A percentile compares a stretch with the other conserved stretches of the same genome.
These are phyloP conservation scores for Zingel zingel DNA, from an alignment of 2,113 vertebrate genomes.

Conservation along the genomic window DNA sequence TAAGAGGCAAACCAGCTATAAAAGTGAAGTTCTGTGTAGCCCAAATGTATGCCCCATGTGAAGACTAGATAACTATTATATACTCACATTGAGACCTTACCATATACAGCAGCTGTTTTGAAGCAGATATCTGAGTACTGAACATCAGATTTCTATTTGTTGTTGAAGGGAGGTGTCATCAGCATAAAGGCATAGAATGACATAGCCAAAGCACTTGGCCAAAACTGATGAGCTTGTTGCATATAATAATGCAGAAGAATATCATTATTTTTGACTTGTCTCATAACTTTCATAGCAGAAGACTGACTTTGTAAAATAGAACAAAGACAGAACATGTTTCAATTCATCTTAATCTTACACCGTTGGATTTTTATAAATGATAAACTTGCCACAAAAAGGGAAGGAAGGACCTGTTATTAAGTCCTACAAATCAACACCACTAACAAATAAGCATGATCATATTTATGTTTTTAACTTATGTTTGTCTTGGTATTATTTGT, in stretches of 20 bases:
- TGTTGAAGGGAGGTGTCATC: conserved; percentile 44
- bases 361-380: neutral
- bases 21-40: no score
- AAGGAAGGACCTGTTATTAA: neutral
- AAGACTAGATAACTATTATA: no score
- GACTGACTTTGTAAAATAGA: neutral
- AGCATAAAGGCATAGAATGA: conserved; percentile 30
- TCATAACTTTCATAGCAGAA: neutral
- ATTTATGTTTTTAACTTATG: neutral
- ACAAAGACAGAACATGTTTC: neutral
- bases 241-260: neutral
- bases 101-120: neutral
- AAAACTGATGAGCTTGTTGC: neutral
- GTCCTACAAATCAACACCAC: neutral
- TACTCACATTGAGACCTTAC: neutral
- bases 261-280: neutral
- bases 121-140: neutral
- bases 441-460: neutral
- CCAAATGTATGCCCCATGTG: no score
- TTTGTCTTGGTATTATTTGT: conserved; percentile 24
- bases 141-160: neutral
- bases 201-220: neutral
- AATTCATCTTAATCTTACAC: neutral
- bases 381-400: neutral
- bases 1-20: no score